Conservation (phyloP, 1,140 invertebrate genomes). For the Octopus bimaculoides region DNA sequence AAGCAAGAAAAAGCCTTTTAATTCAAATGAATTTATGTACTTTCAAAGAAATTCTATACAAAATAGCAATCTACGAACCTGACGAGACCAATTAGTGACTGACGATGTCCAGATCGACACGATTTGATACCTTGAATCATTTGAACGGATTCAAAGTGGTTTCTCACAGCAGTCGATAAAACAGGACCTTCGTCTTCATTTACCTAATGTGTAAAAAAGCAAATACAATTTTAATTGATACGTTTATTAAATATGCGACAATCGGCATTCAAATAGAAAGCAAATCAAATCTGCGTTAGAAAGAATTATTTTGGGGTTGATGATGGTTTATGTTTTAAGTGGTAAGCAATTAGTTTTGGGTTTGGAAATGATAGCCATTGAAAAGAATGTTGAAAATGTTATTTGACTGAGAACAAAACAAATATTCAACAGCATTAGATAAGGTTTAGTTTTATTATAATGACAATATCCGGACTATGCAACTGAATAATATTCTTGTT, state of each 20-base stretch:
- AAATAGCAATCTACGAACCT: conserved; percentile 26
- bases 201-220: conserved; percentile 60
- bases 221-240: not conserved
- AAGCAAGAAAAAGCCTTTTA: not conserved
- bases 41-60: no score
- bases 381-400: not conserved
- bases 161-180: conserved; percentile 77
- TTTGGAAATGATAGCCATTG: not conserved
- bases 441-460: no score
- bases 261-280: not conserved
- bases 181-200: conserved; percentile 80
- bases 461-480: no score
- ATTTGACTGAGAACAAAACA: no score
- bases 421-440: no score
- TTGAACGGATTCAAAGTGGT: conserved; percentile 84
- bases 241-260: no score
- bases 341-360: not conserved
- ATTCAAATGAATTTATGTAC: no score
- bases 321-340: not conserved
- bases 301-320: not conserved
- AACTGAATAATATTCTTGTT: no score
- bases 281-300: not conserved
- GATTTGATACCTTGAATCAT: conserved; percentile 69
- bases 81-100: conserved; percentile 67
- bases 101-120: conserved; percentile 76